These are phyloP conservation scores for Fistularia commersonii DNA, from an alignment of 2,797 vertebrate genomes.

Conservation along the genomic window DNA sequence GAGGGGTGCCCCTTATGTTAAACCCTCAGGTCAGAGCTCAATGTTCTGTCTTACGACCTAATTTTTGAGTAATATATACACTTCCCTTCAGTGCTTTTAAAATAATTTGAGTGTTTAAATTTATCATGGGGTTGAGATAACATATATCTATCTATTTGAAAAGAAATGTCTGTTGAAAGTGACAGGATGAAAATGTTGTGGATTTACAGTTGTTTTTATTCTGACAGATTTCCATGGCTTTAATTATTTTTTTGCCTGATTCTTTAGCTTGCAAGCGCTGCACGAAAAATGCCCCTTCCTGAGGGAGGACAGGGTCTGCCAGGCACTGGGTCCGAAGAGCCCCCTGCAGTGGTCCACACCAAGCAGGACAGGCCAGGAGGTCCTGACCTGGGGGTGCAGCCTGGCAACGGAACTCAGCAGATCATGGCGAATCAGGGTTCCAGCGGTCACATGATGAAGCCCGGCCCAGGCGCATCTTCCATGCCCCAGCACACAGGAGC, in stretches of 20 bases:
- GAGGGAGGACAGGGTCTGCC: slow-evolving; percentile 84
- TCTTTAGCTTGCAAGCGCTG: slow-evolving; percentile 73
- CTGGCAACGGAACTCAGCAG: slow-evolving; percentile 85
- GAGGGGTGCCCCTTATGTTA: slow-evolving; percentile 85
- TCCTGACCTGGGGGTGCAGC: slow-evolving; percentile 76
- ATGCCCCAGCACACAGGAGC: slow-evolving; percentile 85
- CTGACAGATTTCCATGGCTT: not conserved
- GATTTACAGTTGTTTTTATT: not conserved
- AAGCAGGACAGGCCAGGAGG: slow-evolving; percentile 80
- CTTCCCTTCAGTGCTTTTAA: no score
- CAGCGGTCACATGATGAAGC: slow-evolving; percentile 88
- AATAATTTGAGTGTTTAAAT: no score
- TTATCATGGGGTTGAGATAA: no score
- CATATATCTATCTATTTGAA: not conserved
- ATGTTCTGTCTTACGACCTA: no score
- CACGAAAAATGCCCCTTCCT: slow-evolving; percentile 88
- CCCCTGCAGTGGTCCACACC: slow-evolving; percentile 63
- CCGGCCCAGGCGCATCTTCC: slow-evolving; percentile 82
- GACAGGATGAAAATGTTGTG: not conserved
- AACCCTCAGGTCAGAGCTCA: slow-evolving; percentile 72
- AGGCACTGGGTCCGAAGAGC: slow-evolving; percentile 82
- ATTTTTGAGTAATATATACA: no score
- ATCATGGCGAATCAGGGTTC: slow-evolving; percentile 82
- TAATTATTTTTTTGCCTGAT: slow-evolving; percentile 5
- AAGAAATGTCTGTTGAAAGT: not conserved